phyloP scores from a whole-genome alignment of 1,140 invertebrate genomes.

The Platorchestia sp. region DNA sequence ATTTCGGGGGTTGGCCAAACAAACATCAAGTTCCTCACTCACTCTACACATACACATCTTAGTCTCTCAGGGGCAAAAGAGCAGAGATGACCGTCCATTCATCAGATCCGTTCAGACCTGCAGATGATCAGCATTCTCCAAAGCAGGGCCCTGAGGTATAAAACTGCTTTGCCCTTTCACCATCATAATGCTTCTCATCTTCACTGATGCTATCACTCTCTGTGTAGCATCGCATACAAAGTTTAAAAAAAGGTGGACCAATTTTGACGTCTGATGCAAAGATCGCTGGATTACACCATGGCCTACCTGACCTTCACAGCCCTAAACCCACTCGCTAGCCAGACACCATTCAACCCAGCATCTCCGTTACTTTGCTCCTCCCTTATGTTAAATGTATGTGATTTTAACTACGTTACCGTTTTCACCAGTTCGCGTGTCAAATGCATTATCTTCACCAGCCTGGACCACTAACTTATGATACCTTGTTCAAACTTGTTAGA shows the following conservation, averaged over 20 bases:
- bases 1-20: not conserved
- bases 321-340: not conserved
- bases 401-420: not conserved
- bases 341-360: not conserved
- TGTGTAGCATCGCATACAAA: not conserved
- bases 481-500: not conserved
- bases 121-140: not conserved
- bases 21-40: not conserved
- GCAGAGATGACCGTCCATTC: not conserved
- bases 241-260: not conserved
- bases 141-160: not conserved
- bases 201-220: not conserved
- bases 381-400: not conserved
- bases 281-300: not conserved
- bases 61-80: not conserved
- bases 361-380: not conserved
- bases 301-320: not conserved
- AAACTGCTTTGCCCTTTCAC: not conserved
- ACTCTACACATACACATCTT: not conserved
- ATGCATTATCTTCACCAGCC: not conserved
- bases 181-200: not conserved
- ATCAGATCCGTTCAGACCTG: not conserved
- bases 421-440: not conserved
- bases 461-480: not conserved
- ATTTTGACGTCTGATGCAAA: not conserved